These are phyloP conservation scores for Odocoileus virginianus DNA, from an alignment of 2,113 vertebrate genomes.

Conservation along the genomic window DNA sequence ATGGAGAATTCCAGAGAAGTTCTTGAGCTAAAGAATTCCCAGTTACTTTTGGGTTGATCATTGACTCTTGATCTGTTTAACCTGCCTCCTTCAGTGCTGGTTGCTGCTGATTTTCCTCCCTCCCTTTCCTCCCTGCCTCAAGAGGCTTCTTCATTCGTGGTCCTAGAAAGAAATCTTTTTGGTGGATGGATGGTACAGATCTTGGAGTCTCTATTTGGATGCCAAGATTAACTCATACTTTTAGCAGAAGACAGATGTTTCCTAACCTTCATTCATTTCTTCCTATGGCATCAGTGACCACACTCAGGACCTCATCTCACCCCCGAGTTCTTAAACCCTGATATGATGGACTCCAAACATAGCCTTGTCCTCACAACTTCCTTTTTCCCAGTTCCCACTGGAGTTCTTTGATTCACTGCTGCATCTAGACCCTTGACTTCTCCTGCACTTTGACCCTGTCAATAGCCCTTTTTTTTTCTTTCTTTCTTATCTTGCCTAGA, in stretches of 20 bases:
- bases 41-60: neutral
- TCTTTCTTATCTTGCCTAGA: neutral
- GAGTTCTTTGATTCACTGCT: neutral
- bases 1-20: neutral
- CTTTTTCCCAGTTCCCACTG: neutral
- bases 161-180: neutral
- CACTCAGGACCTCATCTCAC: neutral
- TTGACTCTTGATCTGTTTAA: neutral
- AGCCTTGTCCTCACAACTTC: neutral
- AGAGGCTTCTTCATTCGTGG: neutral
- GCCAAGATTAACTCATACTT: neutral
- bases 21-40: neutral
- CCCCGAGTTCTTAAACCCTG: neutral
- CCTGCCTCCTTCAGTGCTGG: neutral
- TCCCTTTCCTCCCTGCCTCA: neutral
- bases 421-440: neutral
- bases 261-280: neutral
- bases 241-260: neutral
- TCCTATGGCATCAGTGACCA: neutral
- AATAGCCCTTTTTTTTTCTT: neutral
- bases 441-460: neutral
- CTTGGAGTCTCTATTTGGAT: neutral
- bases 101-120: neutral
- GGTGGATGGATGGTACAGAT: neutral
- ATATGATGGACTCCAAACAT: neutral